These are phyloP conservation scores for Oreochromis spilurus DNA, from an alignment of 2,113 vertebrate genomes.

Conservation along the genomic window DNA sequence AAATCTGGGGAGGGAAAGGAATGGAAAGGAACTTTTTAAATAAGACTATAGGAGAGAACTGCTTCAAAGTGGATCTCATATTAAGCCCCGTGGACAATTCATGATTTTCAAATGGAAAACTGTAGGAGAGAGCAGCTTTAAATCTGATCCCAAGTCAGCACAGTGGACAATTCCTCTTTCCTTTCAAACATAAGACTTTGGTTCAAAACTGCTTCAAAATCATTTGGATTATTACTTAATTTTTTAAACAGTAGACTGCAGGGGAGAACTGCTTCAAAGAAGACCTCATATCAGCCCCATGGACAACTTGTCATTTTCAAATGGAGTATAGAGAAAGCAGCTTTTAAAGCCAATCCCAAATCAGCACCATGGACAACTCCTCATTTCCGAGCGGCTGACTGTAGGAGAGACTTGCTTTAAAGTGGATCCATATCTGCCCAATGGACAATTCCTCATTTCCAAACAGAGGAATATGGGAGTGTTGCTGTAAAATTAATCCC, in stretches of 20 bases:
- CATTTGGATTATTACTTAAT: not conserved
- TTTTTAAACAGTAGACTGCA: not conserved
- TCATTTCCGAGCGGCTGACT: not conserved
- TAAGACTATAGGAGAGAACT: not conserved
- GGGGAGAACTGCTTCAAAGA: not conserved
- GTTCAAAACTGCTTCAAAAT: not conserved
- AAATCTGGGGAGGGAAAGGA: not conserved
- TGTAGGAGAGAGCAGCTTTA: not conserved
- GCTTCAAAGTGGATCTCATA: not conserved
- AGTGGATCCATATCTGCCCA: not conserved
- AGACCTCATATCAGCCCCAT: not conserved
- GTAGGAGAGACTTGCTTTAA: not conserved
- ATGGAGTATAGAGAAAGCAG: not conserved
- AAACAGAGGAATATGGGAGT: not conserved
- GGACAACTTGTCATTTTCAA: not conserved
- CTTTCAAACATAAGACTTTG: not conserved
- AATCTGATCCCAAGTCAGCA: not conserved
- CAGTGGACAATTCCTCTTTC: not conserved
- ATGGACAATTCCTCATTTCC: not conserved
- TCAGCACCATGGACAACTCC: not conserved
- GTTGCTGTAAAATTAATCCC: not conserved
- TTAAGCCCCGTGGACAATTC: not conserved
- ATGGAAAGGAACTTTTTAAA: not conserved
- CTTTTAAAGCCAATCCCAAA: not conserved
- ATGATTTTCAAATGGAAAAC: not conserved